These are phyloP conservation scores for Otolemur crassicaudatus DNA, from an alignment of 2,797 vertebrate genomes.

Conservation along the genomic window DNA sequence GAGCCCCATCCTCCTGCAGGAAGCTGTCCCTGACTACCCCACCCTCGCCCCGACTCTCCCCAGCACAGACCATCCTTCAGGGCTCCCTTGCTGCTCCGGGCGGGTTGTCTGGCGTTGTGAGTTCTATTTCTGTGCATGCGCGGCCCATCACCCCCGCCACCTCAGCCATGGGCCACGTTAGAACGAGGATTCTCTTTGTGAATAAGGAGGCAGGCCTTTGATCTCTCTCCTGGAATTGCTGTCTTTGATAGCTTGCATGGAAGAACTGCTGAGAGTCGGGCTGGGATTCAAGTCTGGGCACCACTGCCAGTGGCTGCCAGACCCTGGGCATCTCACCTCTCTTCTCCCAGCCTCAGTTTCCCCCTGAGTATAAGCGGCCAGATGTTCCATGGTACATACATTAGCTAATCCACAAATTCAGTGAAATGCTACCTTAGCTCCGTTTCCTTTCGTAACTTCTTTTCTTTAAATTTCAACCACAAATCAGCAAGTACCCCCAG, in stretches of 20 bases:
- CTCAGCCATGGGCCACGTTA: constrained; percentile 47
- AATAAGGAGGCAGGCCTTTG: constrained; percentile 68
- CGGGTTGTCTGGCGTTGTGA: background rate
- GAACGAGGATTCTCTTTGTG: constrained; percentile 66
- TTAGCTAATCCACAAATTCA: background rate
- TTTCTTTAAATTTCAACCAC: background rate
- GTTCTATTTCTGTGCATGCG: background rate
- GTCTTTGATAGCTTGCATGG: constrained; percentile 51
- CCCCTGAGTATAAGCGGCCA: background rate
- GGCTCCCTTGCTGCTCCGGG: background rate
- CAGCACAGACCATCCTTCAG: background rate
- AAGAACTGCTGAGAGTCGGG: background rate
- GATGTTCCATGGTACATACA: background rate
- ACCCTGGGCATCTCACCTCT: background rate
- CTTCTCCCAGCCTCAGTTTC: constrained; percentile 59
- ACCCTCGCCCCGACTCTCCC: fast-evolving
- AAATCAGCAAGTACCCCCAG: background rate
- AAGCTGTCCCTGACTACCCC: constrained; percentile 46
- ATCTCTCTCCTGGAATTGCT: constrained; percentile 49
- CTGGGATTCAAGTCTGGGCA: background rate
- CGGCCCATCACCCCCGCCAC: background rate
- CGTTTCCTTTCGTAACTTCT: background rate
- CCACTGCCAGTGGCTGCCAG: fast-evolving
- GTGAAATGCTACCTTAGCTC: background rate
- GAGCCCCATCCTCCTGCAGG: background rate